phyloP scores from a whole-genome alignment of 1,140 invertebrate species.

The Trichonephila clavipes region DNA sequence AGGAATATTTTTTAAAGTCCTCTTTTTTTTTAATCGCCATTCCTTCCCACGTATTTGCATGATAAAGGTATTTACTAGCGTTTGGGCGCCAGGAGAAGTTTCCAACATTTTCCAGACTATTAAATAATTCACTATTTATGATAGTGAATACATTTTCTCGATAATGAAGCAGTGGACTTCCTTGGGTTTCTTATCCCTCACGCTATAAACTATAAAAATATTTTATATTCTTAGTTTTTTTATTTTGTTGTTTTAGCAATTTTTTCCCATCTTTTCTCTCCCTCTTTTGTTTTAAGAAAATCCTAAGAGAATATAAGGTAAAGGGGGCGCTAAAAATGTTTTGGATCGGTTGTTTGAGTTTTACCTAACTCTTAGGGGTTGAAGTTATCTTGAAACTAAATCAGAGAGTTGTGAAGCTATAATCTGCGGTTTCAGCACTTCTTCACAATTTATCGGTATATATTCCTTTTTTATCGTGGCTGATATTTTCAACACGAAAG shows the following conservation, averaged over 20 bases:
- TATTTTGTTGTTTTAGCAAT: background rate
- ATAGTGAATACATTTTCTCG: slow-evolving; percentile 32
- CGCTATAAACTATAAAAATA: slow-evolving; percentile 43
- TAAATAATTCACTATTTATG: slow-evolving; percentile 68
- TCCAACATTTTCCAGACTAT: slow-evolving; percentile 47
- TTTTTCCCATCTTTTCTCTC: background rate
- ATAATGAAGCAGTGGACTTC: slow-evolving; percentile 42
- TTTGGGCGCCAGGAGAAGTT: background rate
- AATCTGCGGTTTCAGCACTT: slow-evolving; percentile 26
- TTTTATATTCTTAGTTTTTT: background rate
- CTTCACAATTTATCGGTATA: background rate
- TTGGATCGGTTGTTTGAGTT: slow-evolving; percentile 15
- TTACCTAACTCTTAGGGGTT: background rate
- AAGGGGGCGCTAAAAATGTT: background rate
- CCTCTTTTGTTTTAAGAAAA: background rate
- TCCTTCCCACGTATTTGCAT: slow-evolving; percentile 31
- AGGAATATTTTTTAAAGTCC: background rate
- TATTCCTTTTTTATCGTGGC: background rate
- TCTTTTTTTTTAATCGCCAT: slow-evolving; percentile 2
- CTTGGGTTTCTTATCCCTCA: background rate
- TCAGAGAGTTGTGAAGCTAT: background rate
- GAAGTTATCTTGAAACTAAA: background rate
- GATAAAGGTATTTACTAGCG: slow-evolving; percentile 57
- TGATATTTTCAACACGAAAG: background rate
- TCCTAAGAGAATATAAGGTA: background rate